Evolutionary conservation across 2,797 vertebrate species (phyloP).

Genomic region (Loris lydekkerianus): DNA sequence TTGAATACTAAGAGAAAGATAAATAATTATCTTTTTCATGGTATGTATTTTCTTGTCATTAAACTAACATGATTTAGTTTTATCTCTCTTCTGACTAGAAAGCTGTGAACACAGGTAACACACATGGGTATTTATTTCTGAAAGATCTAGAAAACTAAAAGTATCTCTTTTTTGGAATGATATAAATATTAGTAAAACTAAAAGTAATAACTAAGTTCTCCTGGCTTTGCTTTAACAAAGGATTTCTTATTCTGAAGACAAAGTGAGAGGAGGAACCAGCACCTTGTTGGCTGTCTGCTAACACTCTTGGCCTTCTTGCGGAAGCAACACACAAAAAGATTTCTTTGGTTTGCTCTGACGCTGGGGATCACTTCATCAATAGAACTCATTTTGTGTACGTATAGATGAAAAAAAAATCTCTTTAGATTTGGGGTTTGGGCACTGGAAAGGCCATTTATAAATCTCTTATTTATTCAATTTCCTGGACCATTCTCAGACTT

Average conservation of each 20-base stretch:
- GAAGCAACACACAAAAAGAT: neutral
- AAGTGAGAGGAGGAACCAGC: neutral
- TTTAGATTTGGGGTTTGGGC: neutral
- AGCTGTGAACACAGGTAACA: neutral
- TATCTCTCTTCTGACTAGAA: neutral
- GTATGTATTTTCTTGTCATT: neutral
- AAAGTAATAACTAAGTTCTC: neutral
- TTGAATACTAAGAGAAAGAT: neutral
- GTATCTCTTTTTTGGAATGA: neutral
- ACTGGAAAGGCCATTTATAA: neutral
- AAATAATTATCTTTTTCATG: constrained; percentile 24
- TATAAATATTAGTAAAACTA: neutral
- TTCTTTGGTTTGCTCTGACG: neutral
- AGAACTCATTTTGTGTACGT: neutral
- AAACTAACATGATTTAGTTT: neutral
- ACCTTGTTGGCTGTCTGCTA: too few species aligned
- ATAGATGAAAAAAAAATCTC: neutral
- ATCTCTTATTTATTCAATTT: constrained; percentile 26
- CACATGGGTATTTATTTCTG: neutral
- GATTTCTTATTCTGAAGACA: neutral
- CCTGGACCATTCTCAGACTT: neutral
- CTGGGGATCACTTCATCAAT: neutral
- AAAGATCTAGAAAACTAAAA: constrained; percentile 4
- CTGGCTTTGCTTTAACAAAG: neutral
- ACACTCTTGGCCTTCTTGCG: neutral